Evolutionary conservation across 2,797 vertebrate species (phyloP).

Genomic region (Neosalanx taihuensis): DNA sequence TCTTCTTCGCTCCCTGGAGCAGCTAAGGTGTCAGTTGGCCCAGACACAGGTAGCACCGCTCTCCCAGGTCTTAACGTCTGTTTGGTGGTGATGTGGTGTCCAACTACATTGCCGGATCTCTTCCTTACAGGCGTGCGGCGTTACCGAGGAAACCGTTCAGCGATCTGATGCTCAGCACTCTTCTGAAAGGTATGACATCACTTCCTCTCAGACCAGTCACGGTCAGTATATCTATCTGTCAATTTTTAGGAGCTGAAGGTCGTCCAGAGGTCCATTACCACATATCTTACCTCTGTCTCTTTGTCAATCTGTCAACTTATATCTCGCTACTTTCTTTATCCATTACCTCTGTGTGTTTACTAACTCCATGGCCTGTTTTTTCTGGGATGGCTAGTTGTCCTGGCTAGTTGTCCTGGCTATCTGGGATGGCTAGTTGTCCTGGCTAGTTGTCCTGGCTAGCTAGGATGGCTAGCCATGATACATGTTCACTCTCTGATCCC

Average conservation of each 20-base stretch:
- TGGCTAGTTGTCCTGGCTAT: too few species aligned
- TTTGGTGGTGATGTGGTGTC: not conserved
- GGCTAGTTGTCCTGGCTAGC: too few species aligned
- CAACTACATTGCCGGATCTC: not conserved
- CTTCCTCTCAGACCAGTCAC: not conserved
- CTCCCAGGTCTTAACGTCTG: not conserved
- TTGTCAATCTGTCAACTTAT: too few species aligned
- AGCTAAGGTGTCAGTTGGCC: conserved; percentile 61
- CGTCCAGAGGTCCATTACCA: not conserved
- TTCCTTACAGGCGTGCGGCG: conserved; percentile 45
- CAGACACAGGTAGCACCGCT: not conserved
- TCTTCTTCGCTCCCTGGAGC: conserved; percentile 63
- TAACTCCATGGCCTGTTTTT: too few species aligned
- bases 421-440: too few species aligned
- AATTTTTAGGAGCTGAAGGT: not conserved
- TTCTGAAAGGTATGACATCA: conserved; percentile 67
- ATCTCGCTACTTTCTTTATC: too few species aligned
- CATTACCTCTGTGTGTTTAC: too few species aligned
- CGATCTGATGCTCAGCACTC: conserved; percentile 67
- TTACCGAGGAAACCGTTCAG: conserved; percentile 61
- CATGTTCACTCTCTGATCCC: too few species aligned
- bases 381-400: too few species aligned
- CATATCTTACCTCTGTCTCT: too few species aligned
- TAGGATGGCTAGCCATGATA: too few species aligned
- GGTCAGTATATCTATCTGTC: not conserved